These are phyloP conservation scores for Hydrozoanthus tunicans DNA, from an alignment of 64 coral and sea anemone species.

Conservation along the genomic window DNA sequence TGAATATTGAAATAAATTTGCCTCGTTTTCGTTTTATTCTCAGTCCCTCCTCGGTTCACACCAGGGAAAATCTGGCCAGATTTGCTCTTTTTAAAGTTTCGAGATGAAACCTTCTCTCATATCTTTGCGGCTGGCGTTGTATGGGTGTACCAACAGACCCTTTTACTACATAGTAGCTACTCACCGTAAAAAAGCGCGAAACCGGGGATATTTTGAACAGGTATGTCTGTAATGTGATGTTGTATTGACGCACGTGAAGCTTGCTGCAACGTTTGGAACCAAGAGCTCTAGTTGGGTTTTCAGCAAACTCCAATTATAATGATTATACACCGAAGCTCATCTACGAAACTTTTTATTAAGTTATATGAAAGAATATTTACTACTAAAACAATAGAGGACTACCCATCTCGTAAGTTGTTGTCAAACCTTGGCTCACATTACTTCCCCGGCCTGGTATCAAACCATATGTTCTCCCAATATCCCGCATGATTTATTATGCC, in stretches of 20 bases:
- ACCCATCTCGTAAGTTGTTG: too few relatives aligned
- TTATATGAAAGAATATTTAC: too few relatives aligned
- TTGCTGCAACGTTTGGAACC: background rate
- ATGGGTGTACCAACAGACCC: conserved; percentile 93
- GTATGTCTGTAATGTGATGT: conserved; percentile 8
- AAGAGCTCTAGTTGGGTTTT: background rate
- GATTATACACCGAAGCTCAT: too few relatives aligned
- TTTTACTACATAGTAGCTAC: conserved; percentile 89
- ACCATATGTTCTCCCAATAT: too few relatives aligned
- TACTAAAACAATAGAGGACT: too few relatives aligned
- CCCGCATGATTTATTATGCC: too few relatives aligned
- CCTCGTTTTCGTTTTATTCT: conserved; percentile 18
- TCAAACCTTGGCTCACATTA: too few relatives aligned
- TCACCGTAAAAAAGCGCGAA: conserved; percentile 76
- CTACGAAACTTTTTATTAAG: too few relatives aligned
- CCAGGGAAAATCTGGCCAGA: background rate
- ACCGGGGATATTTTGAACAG: conserved; percentile 85
- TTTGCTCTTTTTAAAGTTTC: background rate
- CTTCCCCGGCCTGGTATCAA: too few relatives aligned
- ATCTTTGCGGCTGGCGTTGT: conserved; percentile 79
- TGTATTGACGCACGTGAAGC: too few relatives aligned
- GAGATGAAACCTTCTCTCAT: conserved; percentile 66
- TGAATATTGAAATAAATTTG: background rate
- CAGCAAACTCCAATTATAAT: background rate
- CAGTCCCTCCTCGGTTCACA: background rate